A percentile compares a stretch with the other conserved stretches of the same genome.
These are phyloP conservation scores for Notamacropus eugenii DNA, from an alignment of 2,797 vertebrate genomes.

Conservation along the genomic window DNA sequence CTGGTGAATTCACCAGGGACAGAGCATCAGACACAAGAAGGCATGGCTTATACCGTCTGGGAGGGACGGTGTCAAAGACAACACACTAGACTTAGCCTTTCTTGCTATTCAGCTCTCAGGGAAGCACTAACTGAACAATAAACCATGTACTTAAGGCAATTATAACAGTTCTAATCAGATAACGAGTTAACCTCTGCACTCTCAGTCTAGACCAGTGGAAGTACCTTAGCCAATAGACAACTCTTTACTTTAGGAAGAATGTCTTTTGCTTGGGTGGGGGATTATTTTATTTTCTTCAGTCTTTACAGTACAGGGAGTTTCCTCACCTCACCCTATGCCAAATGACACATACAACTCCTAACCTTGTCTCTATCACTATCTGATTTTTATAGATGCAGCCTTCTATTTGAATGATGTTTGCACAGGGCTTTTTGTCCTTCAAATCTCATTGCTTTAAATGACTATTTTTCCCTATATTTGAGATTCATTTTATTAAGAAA, in stretches of 20 bases:
- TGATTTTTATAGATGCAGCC: not conserved
- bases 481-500: not conserved
- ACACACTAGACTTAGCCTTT: not conserved
- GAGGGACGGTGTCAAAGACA: constrained; percentile 29
- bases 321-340: constrained; percentile 12
- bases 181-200: constrained; percentile 39
- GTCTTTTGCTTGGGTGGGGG: not conserved
- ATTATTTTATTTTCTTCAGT: not conserved
- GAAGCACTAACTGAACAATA: not conserved
- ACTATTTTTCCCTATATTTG: not conserved
- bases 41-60: not conserved
- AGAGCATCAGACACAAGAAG: not conserved
- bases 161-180: constrained; percentile 59
- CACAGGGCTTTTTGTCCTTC: not conserved
- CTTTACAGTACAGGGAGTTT: not conserved
- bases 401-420: not conserved
- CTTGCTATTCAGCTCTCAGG: constrained; percentile 27
- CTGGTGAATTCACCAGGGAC: not conserved
- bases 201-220: constrained; percentile 38
- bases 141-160: not conserved
- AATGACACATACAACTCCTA: constrained; percentile 5
- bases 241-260: not conserved
- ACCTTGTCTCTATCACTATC: not conserved
- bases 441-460: not conserved
- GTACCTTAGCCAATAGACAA: not conserved